Base-by-base conservation (phyloP, 2,888 invertebrate species). In the Parochlus steinenii region DNA sequence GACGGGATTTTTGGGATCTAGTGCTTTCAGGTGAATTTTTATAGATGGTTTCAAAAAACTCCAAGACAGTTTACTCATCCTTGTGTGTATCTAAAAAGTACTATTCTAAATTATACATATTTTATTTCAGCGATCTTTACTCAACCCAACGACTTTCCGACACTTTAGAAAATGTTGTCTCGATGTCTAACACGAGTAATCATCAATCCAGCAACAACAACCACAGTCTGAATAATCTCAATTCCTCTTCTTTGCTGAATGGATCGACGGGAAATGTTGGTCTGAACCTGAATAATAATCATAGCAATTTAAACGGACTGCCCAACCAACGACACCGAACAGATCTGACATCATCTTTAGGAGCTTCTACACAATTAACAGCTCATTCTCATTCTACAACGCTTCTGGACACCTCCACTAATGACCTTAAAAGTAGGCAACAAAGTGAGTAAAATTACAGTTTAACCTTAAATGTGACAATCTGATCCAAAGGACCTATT, bases 1-100 rank as follows among this genome's bases (percentile, higher is more conserved):
- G 37, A 75, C 73, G 23, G 69, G 79, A 44, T 63, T 78, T 41
- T 74, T 77, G 0, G 67, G 75, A 10, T 69, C 74, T 31, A 77
- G 76, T 41, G 78, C 79, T 3, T 79, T 79, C 57, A 69, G 71
- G 77, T 61, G 67, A 71, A 11, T 14, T 12, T 17, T 19, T 20
- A 15, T 16, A 19, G 18, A n/a, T n/a, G n/a, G n/a, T n/a, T n/a
- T n/a, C n/a, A n/a, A n/a, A n/a, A n/a, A n/a, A n/a, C n/a, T n/a
- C n/a, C n/a, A n/a, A n/a, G n/a, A n/a, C n/a, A n/a, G n/a, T n/a
- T n/a, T 27, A 6, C 4, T 15, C 27, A 15, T 14, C 12, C n/a
- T 32, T 23, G 3, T 6, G 10, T 20, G 19, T 31, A n/a, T 8
- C 14, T 4, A 16, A 18, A 14, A 19, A 31, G 22, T 27, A 6